Evolutionary conservation across 1,140 invertebrate species (phyloP).

Genomic region (Nautilus pompilius): DNA sequence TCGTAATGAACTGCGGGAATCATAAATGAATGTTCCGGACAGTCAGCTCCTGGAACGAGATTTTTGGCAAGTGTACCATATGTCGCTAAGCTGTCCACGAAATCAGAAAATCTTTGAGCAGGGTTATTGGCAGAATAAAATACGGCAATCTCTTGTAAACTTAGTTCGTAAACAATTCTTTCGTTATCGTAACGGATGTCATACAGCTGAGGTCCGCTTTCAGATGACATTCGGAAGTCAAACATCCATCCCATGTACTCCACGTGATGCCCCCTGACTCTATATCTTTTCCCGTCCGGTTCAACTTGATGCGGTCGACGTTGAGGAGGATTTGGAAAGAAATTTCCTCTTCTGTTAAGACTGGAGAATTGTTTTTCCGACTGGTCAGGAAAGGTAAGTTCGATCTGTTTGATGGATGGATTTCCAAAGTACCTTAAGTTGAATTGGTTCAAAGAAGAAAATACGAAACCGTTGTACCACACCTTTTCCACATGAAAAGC

Average conservation of each 20-base stretch:
- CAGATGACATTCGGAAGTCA: conserved; percentile 31
- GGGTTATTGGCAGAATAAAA: conserved; percentile 34
- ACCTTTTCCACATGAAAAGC: conserved; percentile 24
- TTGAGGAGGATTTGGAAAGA: conserved; percentile 12
- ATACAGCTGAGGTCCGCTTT: conserved; percentile 30
- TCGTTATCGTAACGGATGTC: conserved; percentile 30
- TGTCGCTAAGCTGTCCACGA: conserved; percentile 21
- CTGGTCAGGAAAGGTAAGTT: conserved; percentile 15
- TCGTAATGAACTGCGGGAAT: conserved; percentile 18
- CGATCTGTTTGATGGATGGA: conserved; percentile 23
- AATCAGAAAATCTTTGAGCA: conserved; percentile 18
- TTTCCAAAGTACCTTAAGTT: conserved; percentile 13
- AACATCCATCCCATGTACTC: conserved; percentile 43
- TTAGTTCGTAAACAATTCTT: conserved; percentile 35
- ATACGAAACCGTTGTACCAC: conserved; percentile 31
- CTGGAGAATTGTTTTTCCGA: conserved; percentile 18
- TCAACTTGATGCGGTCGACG: conserved; percentile 21
- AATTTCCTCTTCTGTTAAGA: conserved; percentile 15
- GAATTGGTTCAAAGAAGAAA: conserved; percentile 22
- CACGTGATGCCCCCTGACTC: conserved; percentile 24
- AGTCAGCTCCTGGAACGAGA: conserved; percentile 31
- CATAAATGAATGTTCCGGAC: conserved; percentile 30
- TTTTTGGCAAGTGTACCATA: conserved; percentile 14
- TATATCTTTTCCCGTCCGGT: conserved; percentile 43
- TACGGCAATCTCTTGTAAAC: conserved; percentile 35